Conservation (phyloP, 2,113 vertebrate species). For the Tenrec ecaudatus region DNA sequence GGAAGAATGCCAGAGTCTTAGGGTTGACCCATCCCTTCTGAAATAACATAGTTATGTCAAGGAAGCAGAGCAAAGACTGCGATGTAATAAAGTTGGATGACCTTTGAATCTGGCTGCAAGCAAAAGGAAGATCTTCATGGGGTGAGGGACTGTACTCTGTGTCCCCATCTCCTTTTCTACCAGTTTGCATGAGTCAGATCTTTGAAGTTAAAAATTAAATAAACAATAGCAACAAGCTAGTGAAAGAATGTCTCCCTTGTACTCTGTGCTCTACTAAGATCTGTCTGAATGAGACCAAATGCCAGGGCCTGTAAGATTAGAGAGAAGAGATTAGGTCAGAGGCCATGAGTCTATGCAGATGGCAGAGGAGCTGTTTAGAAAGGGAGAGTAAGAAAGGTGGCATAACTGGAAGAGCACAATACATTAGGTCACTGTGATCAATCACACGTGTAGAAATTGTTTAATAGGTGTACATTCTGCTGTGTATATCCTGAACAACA, state of each 20-base stretch:
- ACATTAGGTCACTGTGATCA: background rate
- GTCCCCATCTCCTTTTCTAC: background rate
- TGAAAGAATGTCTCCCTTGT: background rate
- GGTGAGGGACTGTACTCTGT: background rate
- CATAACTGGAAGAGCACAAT: background rate
- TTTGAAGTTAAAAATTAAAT: background rate
- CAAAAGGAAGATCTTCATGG: background rate
- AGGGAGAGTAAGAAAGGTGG: background rate
- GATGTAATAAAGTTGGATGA: background rate
- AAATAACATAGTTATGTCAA: background rate
- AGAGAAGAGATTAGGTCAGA: background rate
- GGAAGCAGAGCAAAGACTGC: background rate
- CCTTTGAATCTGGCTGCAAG: background rate
- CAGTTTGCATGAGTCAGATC: background rate
- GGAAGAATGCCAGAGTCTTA: background rate
- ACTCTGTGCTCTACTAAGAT: background rate
- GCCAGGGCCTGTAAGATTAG: background rate
- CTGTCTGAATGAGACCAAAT: background rate
- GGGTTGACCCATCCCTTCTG: background rate
- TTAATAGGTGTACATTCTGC: background rate
- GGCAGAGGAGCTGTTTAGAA: background rate
- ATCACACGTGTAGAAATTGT: background rate
- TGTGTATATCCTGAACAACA: background rate
- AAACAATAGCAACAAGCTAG: background rate
- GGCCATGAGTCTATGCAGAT: background rate